These are phyloP conservation scores for Holothuria leucospilota DNA, from an alignment of 53 echinoderm and acorn worm species.

Conservation along the genomic window DNA sequence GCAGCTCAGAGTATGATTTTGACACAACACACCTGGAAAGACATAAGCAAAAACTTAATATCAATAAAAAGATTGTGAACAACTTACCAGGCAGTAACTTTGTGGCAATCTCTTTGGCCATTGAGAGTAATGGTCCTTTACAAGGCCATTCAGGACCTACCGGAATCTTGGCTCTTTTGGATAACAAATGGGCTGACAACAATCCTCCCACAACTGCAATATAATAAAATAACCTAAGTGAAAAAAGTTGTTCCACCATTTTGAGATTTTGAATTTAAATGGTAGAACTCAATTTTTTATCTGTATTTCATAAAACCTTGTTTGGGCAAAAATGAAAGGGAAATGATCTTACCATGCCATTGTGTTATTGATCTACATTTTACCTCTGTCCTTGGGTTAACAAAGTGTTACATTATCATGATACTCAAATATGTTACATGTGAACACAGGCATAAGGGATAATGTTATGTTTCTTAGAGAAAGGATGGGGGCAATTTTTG, in stretches of 20 bases:
- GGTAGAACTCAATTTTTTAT: too few species aligned
- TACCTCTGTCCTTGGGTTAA: too few species aligned
- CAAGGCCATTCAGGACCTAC: conserved; percentile 87
- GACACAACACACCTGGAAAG: too few species aligned
- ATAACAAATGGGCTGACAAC: conserved; percentile 86
- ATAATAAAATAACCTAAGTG: not conserved
- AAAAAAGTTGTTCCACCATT: not conserved
- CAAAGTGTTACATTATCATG: too few species aligned
- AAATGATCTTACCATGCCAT: not conserved
- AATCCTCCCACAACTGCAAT: conserved; percentile 86
- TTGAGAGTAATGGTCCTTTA: conserved; percentile 75
- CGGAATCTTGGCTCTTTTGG: conserved; percentile 73
- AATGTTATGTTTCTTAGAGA: too few species aligned
- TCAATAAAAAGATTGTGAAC: not conserved
- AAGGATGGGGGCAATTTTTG: too few species aligned
- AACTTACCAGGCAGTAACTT: conserved; percentile 83
- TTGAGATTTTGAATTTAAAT: not conserved
- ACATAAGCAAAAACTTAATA: not conserved
- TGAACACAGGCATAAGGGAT: too few species aligned
- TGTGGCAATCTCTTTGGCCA: conserved; percentile 88
- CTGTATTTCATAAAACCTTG: too few species aligned
- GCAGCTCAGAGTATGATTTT: too few species aligned
- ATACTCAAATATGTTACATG: too few species aligned
- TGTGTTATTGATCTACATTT: too few species aligned
- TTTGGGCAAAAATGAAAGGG: not conserved